phyloP scores from a whole-genome alignment of 2,888 invertebrate species.

The Nomada lathburiana region DNA sequence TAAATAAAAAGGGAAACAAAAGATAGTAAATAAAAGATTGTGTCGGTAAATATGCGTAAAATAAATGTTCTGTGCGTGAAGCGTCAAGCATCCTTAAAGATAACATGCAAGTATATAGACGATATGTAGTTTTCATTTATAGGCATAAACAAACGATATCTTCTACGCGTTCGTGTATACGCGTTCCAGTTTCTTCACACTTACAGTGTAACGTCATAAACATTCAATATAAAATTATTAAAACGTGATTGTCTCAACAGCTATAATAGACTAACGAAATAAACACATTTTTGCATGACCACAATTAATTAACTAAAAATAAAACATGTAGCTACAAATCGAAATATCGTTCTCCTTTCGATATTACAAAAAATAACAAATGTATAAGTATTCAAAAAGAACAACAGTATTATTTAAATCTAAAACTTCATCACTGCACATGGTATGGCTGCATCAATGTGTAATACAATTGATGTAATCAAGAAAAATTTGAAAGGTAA shows the following conservation, averaged over 20 bases:
- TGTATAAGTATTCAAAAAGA: background rate
- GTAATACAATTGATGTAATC: slow-evolving; percentile 13
- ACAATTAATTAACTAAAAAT: slow-evolving; percentile 15
- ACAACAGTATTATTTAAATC: slow-evolving; percentile 1
- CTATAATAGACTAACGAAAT: slow-evolving; percentile 11
- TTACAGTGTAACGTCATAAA: slow-evolving; percentile 29
- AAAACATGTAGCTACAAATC: slow-evolving; percentile 13
- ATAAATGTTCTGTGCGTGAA: slow-evolving; percentile 70
- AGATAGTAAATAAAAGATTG: slow-evolving; percentile 57
- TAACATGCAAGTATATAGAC: slow-evolving; percentile 61
- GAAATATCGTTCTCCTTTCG: slow-evolving; percentile 4
- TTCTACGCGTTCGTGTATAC: slow-evolving; percentile 34
- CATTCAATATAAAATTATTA: slow-evolving; percentile 24
- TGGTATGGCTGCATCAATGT: slow-evolving; percentile 2
- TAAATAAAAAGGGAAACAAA: slow-evolving; percentile 35
- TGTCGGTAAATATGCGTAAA: slow-evolving; percentile 60
- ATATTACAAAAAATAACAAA: background rate
- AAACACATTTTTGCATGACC: slow-evolving; percentile 27
- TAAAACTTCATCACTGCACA: slow-evolving; percentile 1
- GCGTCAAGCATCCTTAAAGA: slow-evolving; percentile 62
- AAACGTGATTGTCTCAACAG: slow-evolving; percentile 21
- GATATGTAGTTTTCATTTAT: slow-evolving; percentile 56
- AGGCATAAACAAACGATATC: slow-evolving; percentile 15
- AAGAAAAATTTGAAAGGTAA: background rate
- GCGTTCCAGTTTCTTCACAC: slow-evolving; percentile 12